These are phyloP conservation scores for Siniperca obscura DNA, from an alignment of 2,797 vertebrate species.

Conservation along the genomic window DNA sequence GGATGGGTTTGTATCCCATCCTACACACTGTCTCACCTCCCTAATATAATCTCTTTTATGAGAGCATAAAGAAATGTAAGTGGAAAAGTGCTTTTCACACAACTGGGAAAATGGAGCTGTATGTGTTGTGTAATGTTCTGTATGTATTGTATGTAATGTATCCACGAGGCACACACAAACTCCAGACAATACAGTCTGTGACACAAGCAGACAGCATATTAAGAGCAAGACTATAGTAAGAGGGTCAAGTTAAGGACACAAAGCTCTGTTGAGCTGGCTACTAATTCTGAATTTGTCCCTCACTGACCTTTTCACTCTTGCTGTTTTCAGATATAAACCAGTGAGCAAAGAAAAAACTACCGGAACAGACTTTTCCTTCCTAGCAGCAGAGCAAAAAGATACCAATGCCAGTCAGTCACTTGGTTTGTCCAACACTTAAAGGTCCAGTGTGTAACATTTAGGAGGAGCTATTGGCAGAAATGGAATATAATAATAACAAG, in stretches of 20 bases:
- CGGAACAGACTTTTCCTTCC: too few relatives aligned
- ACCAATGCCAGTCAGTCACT: not conserved
- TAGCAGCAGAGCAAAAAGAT: not conserved
- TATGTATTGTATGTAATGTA: too few relatives aligned
- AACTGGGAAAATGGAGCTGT: not conserved
- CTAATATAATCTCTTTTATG: constrained; percentile 43
- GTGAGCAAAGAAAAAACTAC: not conserved
- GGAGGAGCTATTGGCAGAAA: too few relatives aligned
- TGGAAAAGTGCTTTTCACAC: not conserved
- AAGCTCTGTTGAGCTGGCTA: not conserved
- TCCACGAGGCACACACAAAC: not conserved
- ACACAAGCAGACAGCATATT: not conserved
- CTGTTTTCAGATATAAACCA: not conserved
- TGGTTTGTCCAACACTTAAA: not conserved
- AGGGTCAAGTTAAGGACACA: constrained; percentile 36
- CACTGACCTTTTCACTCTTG: not conserved
- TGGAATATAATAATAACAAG: too few relatives aligned
- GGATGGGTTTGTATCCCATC: constrained; percentile 49
- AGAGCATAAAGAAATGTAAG: constrained; percentile 16
- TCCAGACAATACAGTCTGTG: not conserved
- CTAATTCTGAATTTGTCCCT: not conserved
- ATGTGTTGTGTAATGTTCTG: not conserved
- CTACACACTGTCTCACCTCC: constrained; percentile 46
- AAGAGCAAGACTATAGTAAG: not conserved
- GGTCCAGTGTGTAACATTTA: too few relatives aligned